Evolutionary conservation across 1,140 invertebrate species (phyloP).

Genomic region (Apolygus lucorum): DNA sequence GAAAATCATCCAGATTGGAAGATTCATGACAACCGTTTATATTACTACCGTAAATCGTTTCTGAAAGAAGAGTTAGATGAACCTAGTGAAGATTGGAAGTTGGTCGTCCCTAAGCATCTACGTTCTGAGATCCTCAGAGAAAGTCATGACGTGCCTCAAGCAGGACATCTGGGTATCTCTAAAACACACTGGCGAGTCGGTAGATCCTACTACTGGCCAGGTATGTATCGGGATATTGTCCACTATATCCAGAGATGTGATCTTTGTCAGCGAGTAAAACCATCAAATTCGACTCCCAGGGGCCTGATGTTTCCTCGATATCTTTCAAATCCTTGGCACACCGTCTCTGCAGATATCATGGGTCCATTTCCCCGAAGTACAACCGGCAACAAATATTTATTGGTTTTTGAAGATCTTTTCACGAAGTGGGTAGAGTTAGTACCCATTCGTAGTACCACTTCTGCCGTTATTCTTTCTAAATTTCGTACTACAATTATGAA

Average conservation of each 20-base stretch:
- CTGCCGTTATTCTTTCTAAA: neutral
- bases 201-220: neutral
- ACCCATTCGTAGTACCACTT: neutral
- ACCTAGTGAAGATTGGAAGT: slow-evolving; percentile 9
- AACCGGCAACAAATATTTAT: neutral
- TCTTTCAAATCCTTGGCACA: neutral
- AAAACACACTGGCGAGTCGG: neutral
- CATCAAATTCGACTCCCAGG: neutral
- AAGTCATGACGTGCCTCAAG: neutral
- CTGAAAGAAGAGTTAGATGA: no score
- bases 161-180: neutral
- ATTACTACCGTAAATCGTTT: neutral
- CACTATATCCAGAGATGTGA: neutral
- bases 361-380: no score
- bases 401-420: neutral
- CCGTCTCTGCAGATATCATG: no score
- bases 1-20: slow-evolving; percentile 11
- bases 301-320: slow-evolving; percentile 16
- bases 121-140: neutral
- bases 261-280: slow-evolving; percentile 6
- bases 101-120: neutral
- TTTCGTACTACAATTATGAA: neutral
- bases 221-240: slow-evolving; percentile 6
- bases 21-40: no score
- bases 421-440: neutral